Percentiles rank a stretch among this genome's conserved stretches.
Conservation (phyloP, 2,113 vertebrate species). For the Thalassarche chlororhynchos region DNA sequence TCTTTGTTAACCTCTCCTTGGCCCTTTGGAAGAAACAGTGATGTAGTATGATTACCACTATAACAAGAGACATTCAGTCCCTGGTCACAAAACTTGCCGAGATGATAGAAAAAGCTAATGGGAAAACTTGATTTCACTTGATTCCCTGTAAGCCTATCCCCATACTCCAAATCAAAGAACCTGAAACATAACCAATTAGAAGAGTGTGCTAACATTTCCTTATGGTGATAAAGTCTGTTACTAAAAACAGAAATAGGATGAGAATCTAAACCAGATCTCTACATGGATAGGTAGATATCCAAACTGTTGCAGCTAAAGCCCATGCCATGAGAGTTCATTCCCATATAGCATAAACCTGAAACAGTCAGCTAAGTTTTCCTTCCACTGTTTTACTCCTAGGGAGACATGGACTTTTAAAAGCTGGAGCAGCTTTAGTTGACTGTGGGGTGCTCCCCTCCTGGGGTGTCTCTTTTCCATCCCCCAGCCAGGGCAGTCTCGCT, state of each 20-base stretch:
- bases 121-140: not conserved
- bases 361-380: not conserved
- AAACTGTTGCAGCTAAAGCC: not conserved
- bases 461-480: not conserved
- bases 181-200: not conserved
- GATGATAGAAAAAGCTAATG: not conserved
- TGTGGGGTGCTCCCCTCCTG: not conserved
- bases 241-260: not conserved
- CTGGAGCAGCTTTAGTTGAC: not conserved
- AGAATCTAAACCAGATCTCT: not conserved
- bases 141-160: not conserved
- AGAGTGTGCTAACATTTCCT: not conserved
- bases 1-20: not conserved
- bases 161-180: not conserved
- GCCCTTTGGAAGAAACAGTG: not conserved
- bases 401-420: not conserved
- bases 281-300: not conserved
- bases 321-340: not conserved
- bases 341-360: not conserved
- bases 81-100: not conserved
- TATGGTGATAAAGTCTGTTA: not conserved
- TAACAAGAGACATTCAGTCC: not conserved
- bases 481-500: fast-evolving
- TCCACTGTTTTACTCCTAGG: not conserved
- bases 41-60: not conserved